Evolutionary conservation across 2,888 invertebrate species (phyloP), one percentile per base, ranked within the genome.

Genomic region (Catocala sponsa): DNA sequence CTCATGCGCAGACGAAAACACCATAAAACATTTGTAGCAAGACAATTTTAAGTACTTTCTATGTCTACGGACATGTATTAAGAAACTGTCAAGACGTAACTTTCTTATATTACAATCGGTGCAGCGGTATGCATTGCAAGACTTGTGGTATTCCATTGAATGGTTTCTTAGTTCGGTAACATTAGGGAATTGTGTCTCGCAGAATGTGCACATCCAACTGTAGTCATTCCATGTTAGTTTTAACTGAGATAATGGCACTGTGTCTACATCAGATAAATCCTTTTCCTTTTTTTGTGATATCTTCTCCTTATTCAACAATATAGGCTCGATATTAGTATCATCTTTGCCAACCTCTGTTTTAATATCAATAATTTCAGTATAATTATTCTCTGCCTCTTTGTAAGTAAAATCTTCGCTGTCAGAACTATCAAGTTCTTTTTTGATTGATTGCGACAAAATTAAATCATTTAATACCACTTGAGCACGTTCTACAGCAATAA

Each of bases 101-200:
- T 87, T 91, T 2, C 85, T 81, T 0, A 76, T 70, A 49, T 89
- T 89, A 72, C 97, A 97, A 74, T 96, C 96, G 0, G 95, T 95
- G 78, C 97, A 97, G 77, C 95, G 92, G 78, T 95, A 96, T 47
- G 96, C 95, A 12, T 96, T 95, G 54, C 95, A 94, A 65, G 95
- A 95, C 60, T 95, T 94, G 75, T 97, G 97, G 57, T 93, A 92
- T 44, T 92, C 89, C 69, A 95, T 91, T 35, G 96, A 95, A 83
- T 97, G 97, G 6, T 89, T 88, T 59, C 95, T 91, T 13, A 97
- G 83, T 43, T 91, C 91, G 0, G 87, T 81, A 2, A 88, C 63
- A 0, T 69, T 82, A 0, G 82, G 68, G 58, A 91, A 91, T 54
- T 85, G 74, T 0, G 87, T 87, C 32, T 84, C 89, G 56, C 92